Base-by-base conservation (phyloP, 1,140 invertebrate species). In the Drosophila grimshawi region DNA sequence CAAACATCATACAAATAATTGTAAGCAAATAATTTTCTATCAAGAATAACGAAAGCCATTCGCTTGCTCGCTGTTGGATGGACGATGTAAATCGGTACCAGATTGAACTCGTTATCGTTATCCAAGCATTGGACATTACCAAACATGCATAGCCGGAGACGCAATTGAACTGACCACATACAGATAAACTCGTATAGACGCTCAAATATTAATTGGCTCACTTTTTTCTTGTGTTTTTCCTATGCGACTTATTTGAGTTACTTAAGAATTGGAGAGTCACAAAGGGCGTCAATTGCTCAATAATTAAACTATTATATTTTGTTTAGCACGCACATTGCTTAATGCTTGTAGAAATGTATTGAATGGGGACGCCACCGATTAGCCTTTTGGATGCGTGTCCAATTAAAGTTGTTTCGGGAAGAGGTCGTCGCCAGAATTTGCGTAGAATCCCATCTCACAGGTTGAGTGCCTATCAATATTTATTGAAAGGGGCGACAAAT, bases 1-100 rank as follows among this genome's bases (percentile, higher is more conserved):
- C 37, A 33, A 46, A 41, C 11, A 49, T 37, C 29, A 52, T 57
- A 35, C 56, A 57, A 56, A 56, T 53, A 83, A 72, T 63, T 81
- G 86, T 85, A 85, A 89, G 89, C 85, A 89, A 89, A 89, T 89
- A 85, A 81, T 85, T 89, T 90, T 89, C 85, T 88, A 88, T 88
- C 76, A 61, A 64, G 49, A 61, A 19, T 19, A 43, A 64, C 65
- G 29, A 45, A 45, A 65, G 62, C 41, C 56, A 19, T 19, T 19
- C 49, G 37, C 39, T 43, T 10, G 10, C 19, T n/a, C 33, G 3
- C 57, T 59, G 57, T 57, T 56, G 68, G 60, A 76, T 76, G 71
- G 49, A 45, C 52, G 77, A 79, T 76, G 70, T 82, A 86, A 81
- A 82, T 81, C 76, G 69, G 19, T 81, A 69, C 85, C 86, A 89